These are phyloP conservation scores for Shargacucullia verbasci DNA, from an alignment of 2,888 invertebrate genomes.

Conservation along the genomic window DNA sequence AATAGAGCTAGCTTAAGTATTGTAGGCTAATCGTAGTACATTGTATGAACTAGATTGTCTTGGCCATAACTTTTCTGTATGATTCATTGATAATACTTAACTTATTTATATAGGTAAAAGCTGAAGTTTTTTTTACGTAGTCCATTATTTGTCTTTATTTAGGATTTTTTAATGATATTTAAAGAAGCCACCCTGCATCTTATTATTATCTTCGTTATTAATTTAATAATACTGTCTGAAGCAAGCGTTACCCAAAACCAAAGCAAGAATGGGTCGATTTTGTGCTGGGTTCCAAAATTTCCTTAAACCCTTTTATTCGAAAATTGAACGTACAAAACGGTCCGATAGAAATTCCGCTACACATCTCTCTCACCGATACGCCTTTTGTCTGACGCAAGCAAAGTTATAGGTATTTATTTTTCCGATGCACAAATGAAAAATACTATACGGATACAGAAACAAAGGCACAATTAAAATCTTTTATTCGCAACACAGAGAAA, in stretches of 20 bases:
- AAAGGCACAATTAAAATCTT: constrained; percentile 30
- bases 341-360: constrained; percentile 6
- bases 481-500: constrained; percentile 24
- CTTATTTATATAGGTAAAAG: no score
- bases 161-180: no score
- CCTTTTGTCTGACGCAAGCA: constrained; percentile 15
- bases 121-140: no score
- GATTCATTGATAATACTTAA: no score
- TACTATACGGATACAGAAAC: constrained; percentile 16
- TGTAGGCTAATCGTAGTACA: constrained; percentile 12
- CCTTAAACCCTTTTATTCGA: constrained; percentile 13
- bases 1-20: constrained; percentile 27
- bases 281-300: constrained; percentile 8
- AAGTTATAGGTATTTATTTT: constrained; percentile 7
- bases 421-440: constrained; percentile 30
- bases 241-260: no score
- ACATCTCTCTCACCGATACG: not conserved
- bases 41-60: constrained; percentile 12
- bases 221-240: no score
- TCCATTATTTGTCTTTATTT: no score
- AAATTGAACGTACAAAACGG: constrained; percentile 10
- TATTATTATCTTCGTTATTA: constrained; percentile 21
- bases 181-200: no score
- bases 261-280: no score
- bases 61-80: no score